Evolutionary conservation across 2,113 vertebrate genomes (phyloP), one percentile per base, ranked within the genome.

Genomic region (Myocastor coypus): DNA sequence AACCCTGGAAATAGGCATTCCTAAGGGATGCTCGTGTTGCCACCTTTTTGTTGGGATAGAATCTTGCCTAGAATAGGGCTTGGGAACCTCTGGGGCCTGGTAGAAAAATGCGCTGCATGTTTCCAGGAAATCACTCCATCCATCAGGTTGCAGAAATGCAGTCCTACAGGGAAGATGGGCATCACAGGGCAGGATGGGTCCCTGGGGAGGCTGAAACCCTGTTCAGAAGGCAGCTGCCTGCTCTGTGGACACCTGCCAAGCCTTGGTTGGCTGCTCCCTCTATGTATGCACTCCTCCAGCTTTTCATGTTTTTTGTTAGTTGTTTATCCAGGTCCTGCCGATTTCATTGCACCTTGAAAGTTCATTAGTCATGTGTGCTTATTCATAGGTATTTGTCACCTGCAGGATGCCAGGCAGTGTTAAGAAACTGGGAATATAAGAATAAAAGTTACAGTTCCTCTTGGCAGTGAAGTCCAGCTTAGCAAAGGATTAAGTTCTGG

Each of bases 161-260:
- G n/a, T n/a, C n/a, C n/a, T n/a, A n/a, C 7, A 1, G 78, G 85
- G 64, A 73, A 82, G 63, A n/a, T 63, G 26, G 64, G 69, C 57
- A 20, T 61, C 61, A 66, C 12, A 16, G 26, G 19, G 22, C 46
- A 34, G 28, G 28, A 17, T 14, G 34, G 52, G 17, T 55, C 24
- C 55, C 84, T 64, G 46, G 3, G 24, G 77, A 75, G 71, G 34
- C 66, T 69, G 37, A 10, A 77, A 42, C 63, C 17, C 40, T 42
- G 37, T n/a, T 16, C 2, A 0, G 24, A 46, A 12, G 73, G 24
- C 10, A 34, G 46, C 17, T 17, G 1, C 55, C 5, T 55, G 11
- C 57, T 22, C 0, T 7, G 0, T 26, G 20, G 50, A 34, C 17
- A 7, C n/a, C 8, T 52, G 0, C 7, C 32, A 26, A 0, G 1